A percentile compares a stretch with the other conserved stretches of the same genome.
Conservation (phyloP, 2,888 invertebrate species). For the Fragum whitleyi region DNA sequence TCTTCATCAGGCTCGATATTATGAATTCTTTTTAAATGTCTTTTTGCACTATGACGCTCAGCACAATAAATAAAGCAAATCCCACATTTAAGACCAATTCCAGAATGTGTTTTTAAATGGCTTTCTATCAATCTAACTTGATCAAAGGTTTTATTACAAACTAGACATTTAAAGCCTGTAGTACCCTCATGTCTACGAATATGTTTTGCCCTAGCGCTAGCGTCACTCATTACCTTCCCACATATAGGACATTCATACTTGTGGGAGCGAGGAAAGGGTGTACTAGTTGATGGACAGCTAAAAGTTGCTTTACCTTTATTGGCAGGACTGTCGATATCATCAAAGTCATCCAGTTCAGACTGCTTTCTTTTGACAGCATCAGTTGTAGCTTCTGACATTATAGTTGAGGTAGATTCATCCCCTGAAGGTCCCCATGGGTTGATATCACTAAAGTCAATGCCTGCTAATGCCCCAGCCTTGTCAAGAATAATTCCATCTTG, state of each 20-base stretch:
- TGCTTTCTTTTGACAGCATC: neutral
- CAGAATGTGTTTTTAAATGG: constrained; percentile 59
- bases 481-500: constrained; percentile 20
- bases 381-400: neutral
- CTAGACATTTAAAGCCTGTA: constrained; percentile 55
- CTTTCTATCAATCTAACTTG: constrained; percentile 61
- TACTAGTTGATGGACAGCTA: constrained; percentile 2
- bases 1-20: constrained; percentile 55
- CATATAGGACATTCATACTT: constrained; percentile 63
- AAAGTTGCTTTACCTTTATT: constrained; percentile 26
- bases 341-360: neutral
- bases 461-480: constrained; percentile 39
- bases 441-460: constrained; percentile 50
- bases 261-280: constrained; percentile 14
- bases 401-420: neutral
- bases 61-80: constrained; percentile 62
- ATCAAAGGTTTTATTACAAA: constrained; percentile 52
- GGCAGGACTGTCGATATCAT: neutral
- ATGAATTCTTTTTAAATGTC: constrained; percentile 60
- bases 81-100: constrained; percentile 59
- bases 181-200: constrained; percentile 60
- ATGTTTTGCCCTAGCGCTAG: constrained; percentile 63
- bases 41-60: constrained; percentile 59
- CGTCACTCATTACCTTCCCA: constrained; percentile 59
- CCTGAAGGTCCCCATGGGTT: constrained; percentile 51